Conservation (phyloP, 2,113 vertebrate genomes). For the Plecotus auritus region DNA sequence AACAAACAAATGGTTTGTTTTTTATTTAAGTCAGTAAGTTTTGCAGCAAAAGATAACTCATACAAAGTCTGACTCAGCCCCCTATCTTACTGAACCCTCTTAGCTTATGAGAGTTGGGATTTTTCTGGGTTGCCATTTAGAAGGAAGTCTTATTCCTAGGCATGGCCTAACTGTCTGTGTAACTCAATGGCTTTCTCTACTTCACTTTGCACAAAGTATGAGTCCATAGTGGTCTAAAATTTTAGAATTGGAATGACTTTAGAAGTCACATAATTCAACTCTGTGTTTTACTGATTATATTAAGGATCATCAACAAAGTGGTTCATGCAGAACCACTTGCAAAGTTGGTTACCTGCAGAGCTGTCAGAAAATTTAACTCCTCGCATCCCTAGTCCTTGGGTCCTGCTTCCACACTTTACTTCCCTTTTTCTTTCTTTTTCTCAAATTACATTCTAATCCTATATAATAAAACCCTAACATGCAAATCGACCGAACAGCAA, state of each 20-base stretch:
- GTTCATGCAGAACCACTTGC: background rate
- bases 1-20: background rate
- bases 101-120: background rate
- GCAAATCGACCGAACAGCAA: too few species aligned
- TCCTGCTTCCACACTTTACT: background rate
- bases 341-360: background rate
- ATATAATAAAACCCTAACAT: too few species aligned
- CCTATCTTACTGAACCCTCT: background rate
- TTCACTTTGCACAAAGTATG: background rate
- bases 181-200: background rate
- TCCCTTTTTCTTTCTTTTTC: background rate
- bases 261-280: background rate
- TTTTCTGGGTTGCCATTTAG: background rate
- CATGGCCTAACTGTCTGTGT: background rate
- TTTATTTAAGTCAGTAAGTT: background rate
- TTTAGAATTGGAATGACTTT: background rate
- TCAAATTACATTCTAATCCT: background rate
- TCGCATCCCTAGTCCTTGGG: background rate
- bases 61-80: background rate
- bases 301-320: background rate
- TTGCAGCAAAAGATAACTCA: background rate
- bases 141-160: background rate
- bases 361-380: background rate
- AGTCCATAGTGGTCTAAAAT: background rate
- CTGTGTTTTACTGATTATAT: background rate